phyloP scores from a whole-genome alignment of 2,113 vertebrate species.

The Onychostoma macrolepis region DNA sequence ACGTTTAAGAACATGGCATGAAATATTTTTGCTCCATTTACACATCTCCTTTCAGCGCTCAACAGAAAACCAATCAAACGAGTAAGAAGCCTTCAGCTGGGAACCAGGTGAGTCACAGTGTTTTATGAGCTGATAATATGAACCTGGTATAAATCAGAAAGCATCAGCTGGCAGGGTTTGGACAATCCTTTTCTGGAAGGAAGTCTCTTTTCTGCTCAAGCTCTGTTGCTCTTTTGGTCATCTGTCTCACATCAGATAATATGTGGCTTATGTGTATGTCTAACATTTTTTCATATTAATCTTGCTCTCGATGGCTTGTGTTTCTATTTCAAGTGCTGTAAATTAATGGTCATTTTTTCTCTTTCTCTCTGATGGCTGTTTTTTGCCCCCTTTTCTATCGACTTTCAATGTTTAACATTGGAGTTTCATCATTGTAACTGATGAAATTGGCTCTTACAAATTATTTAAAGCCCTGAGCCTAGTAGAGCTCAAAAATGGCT shows the following conservation, averaged over 20 bases:
- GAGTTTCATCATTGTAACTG: neutral
- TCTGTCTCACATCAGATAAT: constrained; percentile 10
- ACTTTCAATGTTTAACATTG: neutral
- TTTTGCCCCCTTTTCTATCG: neutral
- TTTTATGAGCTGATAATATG: constrained; percentile 50
- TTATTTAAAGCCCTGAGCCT: neutral
- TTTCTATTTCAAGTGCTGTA: neutral
- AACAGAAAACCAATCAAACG: constrained; percentile 82
- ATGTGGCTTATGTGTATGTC: constrained; percentile 1
- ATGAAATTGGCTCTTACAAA: neutral
- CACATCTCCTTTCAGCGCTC: constrained; percentile 70
- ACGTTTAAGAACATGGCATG: neutral
- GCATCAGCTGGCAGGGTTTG: neutral
- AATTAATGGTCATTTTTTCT: neutral
- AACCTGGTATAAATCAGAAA: constrained; percentile 31
- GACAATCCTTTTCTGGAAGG: constrained; percentile 44
- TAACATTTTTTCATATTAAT: neutral
- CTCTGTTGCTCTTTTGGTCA: neutral
- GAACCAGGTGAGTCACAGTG: constrained; percentile 84
- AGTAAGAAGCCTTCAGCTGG: constrained; percentile 81
- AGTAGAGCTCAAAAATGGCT: neutral
- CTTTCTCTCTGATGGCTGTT: neutral
- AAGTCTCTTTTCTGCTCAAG: neutral
- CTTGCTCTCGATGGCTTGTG: neutral
- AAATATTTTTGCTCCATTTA: neutral